Evolutionary conservation across 2,888 invertebrate species (phyloP), one percentile per base, ranked within the genome.

Genomic region (Tridacna gigas): DNA sequence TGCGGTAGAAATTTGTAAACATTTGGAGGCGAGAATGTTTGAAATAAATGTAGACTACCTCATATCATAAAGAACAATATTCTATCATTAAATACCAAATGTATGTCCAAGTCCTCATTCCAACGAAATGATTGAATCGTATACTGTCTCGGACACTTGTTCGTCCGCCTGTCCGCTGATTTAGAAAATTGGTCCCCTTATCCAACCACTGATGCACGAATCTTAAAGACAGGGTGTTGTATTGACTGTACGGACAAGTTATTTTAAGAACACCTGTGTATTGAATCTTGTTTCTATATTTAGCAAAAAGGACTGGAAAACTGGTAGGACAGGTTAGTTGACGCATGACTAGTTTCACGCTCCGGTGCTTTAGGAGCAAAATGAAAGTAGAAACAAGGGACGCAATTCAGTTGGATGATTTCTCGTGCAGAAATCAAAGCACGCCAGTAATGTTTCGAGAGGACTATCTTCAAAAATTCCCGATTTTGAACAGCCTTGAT

Each of bases 181-280:
- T 28, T 74, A n/a, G 37, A 37, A 37, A 37, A 7, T 18, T 48
- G 47, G 47, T 63, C 48, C 37, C 56, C 67, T 82, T 65, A 80
- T 66, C 69, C 77, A 51, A 77, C 69, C 80, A 80, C 75, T 84
- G 60, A 74, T 77, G 47, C 48, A 63, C 77, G 73, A 80, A 71
- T 48, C 65, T 77, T 71, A 61, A 77, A 80, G 25, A 51, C 85
- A 79, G 87, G 87, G 87, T 87, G 87, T 83, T 66, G 87, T 84
- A 80, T 78, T 60, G 74, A 69, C 82, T 65, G 75, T 73, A 78
- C 80, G 81, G 80, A 74, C 79, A 74, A 51, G 78, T 84, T 88
- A 88, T 80, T 76, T 82, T 80, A 84, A 88, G 79, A 74, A 48
- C 74, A 82, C 77, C 86, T 81, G 82, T 83, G 88, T 88, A 84